phyloP scores from a whole-genome alignment of 2,888 invertebrate species.

The Papilio gigon region DNA sequence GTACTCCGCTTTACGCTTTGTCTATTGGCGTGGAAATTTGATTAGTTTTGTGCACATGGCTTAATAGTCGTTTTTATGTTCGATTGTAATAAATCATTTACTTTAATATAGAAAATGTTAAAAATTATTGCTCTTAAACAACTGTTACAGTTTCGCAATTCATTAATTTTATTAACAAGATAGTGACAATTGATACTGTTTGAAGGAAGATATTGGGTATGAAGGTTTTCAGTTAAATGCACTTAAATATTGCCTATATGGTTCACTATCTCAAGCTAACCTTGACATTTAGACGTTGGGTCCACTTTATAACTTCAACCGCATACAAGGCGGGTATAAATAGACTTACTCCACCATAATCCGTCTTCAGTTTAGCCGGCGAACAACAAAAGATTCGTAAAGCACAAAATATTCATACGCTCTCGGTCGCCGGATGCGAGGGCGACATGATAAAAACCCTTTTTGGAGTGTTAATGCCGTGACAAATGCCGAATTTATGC shows the following conservation, averaged over 20 bases:
- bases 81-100: constrained; percentile 68
- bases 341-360: neutral
- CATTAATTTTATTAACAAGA: neutral
- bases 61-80: constrained; percentile 58
- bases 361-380: constrained; percentile 48
- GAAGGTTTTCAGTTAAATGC: too few species aligned
- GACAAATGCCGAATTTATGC: constrained; percentile 82
- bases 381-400: constrained; percentile 65
- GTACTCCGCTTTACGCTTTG: constrained; percentile 58
- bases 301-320: constrained; percentile 13
- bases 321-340: neutral
- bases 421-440: constrained; percentile 76
- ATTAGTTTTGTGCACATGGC: constrained; percentile 77
- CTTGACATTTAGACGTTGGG: neutral
- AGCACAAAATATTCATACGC: constrained; percentile 62
- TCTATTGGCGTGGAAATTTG: constrained; percentile 77
- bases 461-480: constrained; percentile 81
- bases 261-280: neutral
- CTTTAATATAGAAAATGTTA: constrained; percentile 42
- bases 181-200: neutral
- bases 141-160: constrained; percentile 5
- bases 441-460: constrained; percentile 80
- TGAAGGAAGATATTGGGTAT: too few species aligned
- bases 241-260: neutral
- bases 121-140: constrained; percentile 39